Evolutionary conservation across 2,888 invertebrate species (phyloP), one percentile per base, ranked within the genome.

Genomic region (Latheticus oryzae): DNA sequence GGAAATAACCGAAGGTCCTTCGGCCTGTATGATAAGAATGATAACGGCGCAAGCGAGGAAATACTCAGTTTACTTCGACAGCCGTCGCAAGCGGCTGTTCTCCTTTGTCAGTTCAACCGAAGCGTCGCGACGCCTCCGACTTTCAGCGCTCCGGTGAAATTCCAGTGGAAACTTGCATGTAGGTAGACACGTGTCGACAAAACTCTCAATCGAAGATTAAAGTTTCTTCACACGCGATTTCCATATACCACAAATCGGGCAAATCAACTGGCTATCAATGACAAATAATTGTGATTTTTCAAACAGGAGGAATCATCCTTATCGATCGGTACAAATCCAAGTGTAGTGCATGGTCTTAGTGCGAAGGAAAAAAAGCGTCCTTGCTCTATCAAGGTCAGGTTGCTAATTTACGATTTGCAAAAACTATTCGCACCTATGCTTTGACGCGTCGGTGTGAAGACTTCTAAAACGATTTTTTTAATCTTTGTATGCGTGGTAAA

Each of bases 1-100:
- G 57, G 37, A 57, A 57, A 48, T 51, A 43, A 43, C 51, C 50
- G 57, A 57, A 57, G 57, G 37, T 51, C 26, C 24, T 26, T 56
- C 50, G 50, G 33, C 12, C 24, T 21, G 11, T 23, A 43, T 52
- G 57, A 57, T 57, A 57, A 57, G 51, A 57, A 33, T 57, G 57
- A 57, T 57, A 57, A 37, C 51, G 43, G 50, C 50, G 43, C 50
- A 51, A 57, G 35, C 37, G 30, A 52, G 51, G 30, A 51, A 40
- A 42, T 42, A 42, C 30, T 35, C 50, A 52, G 52, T 52, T 30
- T 38, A 38, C 38, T 51, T 26, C 16, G 21, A 51, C 38, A 33
- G 16, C 24, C 23, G 33, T 28, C 23, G 1, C 32, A 4, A 16
- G 21, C 42, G 40, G 40, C 19, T 16, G 52, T 12, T 15, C 15